Base-by-base conservation (phyloP, 2,113 vertebrate genomes). In the Alethe castanea region DNA sequence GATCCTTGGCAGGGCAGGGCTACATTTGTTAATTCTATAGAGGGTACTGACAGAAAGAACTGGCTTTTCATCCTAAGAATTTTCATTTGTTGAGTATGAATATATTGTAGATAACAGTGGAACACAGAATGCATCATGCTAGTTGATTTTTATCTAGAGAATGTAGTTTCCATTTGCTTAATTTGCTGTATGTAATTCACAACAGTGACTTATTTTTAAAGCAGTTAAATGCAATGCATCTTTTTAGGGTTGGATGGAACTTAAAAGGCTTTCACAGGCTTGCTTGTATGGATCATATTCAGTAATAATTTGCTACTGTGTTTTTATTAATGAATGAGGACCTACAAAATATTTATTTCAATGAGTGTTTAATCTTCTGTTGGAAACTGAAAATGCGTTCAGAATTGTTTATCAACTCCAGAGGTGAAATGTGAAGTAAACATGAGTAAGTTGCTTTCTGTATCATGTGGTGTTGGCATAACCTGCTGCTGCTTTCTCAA, bases 401-500 rank as follows among this genome's bases (percentile, higher is more conserved):
- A 19, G 42, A 85, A n/a, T 69, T 44, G 12, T 76, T 90, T 81
- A 31, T 59, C 28, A 17, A 19, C 36, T 86, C 33, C 3, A 5
- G 45, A 59, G 38, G 33, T 83, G 23, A 54, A 66, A 77, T 57
- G 12, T 42, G 48, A 79, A 73, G 10, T 42, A 53, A 79, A 66
- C 12, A 10, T 29, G 8, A 73, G 8, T 61, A 52, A 73, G 64
- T 31, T 86, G 8, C 22, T 16, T 65, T 73, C n/a, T 57, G 11
- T 45, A 25, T 40, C 35, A 2, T 8, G 12, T 50, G 25, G 11
- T 57, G 3, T 11, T 69, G 65, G 31, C 29, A 35, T 79, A 76
- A 20, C 18, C 9, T 78, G 2, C 0, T 78, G 2, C 28, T 12
- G 2, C 42, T 81, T 84, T 18, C 0, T 0, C 64, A 74, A 19